Evolutionary conservation across 2,797 vertebrate species (phyloP), one percentile per base, ranked within the genome.

Genomic region (Silurus lanzhouensis): DNA sequence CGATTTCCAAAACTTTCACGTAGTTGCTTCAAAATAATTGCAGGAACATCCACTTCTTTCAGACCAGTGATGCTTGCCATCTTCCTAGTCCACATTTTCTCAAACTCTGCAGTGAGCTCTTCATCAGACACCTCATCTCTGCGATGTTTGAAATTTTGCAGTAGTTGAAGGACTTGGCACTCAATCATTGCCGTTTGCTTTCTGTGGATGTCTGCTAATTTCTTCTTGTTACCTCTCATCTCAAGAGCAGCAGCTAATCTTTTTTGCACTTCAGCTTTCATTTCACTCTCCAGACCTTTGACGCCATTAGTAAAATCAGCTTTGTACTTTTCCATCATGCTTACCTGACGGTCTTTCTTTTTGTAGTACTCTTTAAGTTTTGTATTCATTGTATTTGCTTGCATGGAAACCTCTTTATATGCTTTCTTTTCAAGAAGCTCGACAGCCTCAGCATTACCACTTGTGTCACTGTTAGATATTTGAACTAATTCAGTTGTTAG

Each of bases 311-410:
- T 0, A 63, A 95, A 95, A 0, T 93, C 91, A 0, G 0, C 12
- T 82, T 84, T 93, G 82, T 94, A 91, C 83, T 89, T 93, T 77
- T 93, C 91, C 8, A 93, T 87, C 13, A 95, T 74, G 5, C 91
- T 10, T 0, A 91, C 84, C 58, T 89, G 85, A 46, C 0, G 27
- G 31, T 84, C 86, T 58, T 82, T 87, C 1, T 6, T 90, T 80
- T 90, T 85, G 74, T 91, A 94, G 80, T 93, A 94, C 0, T 87
- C 0, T 0, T 5, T 0, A 0, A 95, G 77, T 72, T 89, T 87
- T 0, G 84, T 0, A 0, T 8, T 20, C 81, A 94, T 91, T 25
- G 0, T 31, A 1, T 3, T 4, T 81, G 88, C 1, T 22, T 91
- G 80, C 0, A 0, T 0, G 12, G 0, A 0, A 82, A 92, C 82